Evolutionary conservation across 2,888 invertebrate genomes (phyloP), one percentile per base, ranked within the genome.

Genomic region (Poecilus cupreus): DNA sequence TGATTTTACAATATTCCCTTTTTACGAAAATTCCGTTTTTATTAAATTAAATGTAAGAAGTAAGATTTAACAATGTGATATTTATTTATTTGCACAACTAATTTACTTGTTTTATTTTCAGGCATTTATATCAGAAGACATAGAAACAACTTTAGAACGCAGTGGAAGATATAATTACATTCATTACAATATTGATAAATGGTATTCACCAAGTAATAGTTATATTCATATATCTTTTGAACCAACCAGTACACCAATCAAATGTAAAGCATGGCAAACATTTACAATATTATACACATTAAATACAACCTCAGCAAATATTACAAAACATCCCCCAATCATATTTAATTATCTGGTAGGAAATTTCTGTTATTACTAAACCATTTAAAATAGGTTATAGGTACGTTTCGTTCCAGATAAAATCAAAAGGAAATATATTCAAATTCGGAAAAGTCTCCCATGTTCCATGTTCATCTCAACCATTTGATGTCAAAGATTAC

Each of bases 151-250:
- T 18, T 43, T 79, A 26, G 37, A 32, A 32, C 32, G 49, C 4
- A 32, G 49, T 32, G 11, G 5, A 16, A 26, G n/a, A 32, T 0
- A 39, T 6, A 32, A 51, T 54, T 10, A 18, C 13, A 32, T 16
- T 16, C 51, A 75, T 51, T 24, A 32, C 4, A 16, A 4, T 5
- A 11, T 37, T 10, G 4, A 20, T 20, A 83, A 87, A 77, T 86
- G 89, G 84, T 88, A 86, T 84, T 89, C 90, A 13, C 86, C 87
- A 3, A 87, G 86, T 26, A 86, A 85, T 54, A 89, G 87, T 83
- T 89, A 87, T 82, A 86, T 90, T 32, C 83, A 86, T 51, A 75
- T 85, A 22, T 49, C 82, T 87, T 37, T 87, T 87, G 81, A 85
- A 85, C 74, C 86, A 82, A 74, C 76, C 83, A 60, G 83, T 83